These are phyloP conservation scores for Carcharodon carcharias DNA, from an alignment of 2,797 vertebrate species.

Conservation along the genomic window DNA sequence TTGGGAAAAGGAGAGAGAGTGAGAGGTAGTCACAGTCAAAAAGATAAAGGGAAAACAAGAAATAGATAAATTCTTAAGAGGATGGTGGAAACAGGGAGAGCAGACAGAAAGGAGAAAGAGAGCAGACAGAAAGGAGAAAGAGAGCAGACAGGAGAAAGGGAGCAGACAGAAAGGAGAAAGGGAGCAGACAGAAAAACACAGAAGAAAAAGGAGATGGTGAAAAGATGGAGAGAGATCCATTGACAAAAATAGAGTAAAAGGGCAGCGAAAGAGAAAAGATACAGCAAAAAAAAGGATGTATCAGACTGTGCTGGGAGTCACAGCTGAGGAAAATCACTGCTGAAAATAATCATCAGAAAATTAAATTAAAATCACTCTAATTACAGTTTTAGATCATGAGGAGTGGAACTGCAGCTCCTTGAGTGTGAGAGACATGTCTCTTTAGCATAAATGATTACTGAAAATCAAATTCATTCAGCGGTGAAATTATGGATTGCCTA, in stretches of 20 bases:
- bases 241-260: background rate
- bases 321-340: constrained; percentile 23
- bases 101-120: no score
- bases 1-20: background rate
- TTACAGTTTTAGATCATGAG: background rate
- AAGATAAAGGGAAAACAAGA: no score
- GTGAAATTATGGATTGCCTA: constrained; percentile 28
- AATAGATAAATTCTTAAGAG: no score
- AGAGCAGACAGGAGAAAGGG: background rate
- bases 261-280: background rate
- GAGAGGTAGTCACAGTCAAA: background rate
- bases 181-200: background rate
- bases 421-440: background rate
- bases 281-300: background rate
- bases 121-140: no score
- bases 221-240: background rate
- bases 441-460: constrained; percentile 15
- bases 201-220: background rate
- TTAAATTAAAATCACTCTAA: constrained; percentile 35
- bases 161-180: no score
- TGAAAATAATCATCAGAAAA: constrained; percentile 29
- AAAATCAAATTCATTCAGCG: constrained; percentile 13
- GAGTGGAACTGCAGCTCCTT: background rate
- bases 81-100: no score
- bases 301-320: background rate